Conservation (phyloP, 2,113 vertebrate genomes). For the Oreamnos americanus region DNA sequence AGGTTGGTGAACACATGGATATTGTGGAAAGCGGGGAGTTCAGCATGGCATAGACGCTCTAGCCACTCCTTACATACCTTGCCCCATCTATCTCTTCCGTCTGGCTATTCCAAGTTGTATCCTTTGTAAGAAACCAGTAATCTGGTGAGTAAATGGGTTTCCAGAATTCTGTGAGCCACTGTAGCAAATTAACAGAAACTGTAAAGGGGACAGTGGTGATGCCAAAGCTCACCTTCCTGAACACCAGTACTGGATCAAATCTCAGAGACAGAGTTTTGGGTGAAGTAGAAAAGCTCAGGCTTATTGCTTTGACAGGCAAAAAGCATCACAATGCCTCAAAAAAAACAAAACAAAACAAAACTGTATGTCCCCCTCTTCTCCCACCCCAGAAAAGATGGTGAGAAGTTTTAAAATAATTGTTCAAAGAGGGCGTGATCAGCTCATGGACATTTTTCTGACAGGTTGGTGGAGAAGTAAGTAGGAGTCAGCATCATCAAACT, state of each 20-base stretch:
- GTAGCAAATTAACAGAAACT: background rate
- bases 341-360: background rate
- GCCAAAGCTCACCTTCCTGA: background rate
- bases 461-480: background rate
- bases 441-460: background rate
- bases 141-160: background rate
- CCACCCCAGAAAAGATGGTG: background rate
- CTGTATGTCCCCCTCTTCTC: background rate
- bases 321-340: background rate
- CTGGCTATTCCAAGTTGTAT: background rate
- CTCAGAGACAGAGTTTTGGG: background rate
- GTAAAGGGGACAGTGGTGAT: background rate
- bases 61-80: background rate
- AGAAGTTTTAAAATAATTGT: background rate
- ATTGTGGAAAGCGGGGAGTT: background rate
- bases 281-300: background rate
- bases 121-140: background rate
- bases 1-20: background rate
- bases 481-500: background rate
- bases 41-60: accelerated
- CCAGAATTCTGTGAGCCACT: background rate
- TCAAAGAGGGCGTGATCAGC: background rate
- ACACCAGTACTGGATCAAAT: background rate
- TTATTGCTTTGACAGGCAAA: background rate
- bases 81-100: background rate